Conservation (phyloP, 2,888 invertebrate species). For the Callyntrura sp. region DNA sequence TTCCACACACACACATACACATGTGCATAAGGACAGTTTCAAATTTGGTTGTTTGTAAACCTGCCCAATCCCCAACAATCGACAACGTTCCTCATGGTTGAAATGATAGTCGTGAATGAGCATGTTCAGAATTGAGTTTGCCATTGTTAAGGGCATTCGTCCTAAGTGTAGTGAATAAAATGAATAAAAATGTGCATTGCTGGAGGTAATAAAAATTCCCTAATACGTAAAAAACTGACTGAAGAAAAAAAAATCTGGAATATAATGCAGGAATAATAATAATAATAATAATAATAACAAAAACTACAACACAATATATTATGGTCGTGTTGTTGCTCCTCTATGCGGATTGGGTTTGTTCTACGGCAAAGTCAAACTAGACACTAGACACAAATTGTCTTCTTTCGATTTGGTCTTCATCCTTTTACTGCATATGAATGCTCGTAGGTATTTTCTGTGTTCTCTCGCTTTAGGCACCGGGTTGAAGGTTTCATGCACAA, state of each 20-base stretch:
- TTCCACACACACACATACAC: conserved; percentile 6
- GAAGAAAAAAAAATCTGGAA: conserved; percentile 35
- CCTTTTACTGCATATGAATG: conserved; percentile 26
- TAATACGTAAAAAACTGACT: conserved; percentile 53
- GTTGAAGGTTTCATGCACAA: conserved; percentile 62
- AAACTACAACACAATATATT: not conserved
- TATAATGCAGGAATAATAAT: conserved; percentile 48
- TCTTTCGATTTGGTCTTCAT: conserved; percentile 21
- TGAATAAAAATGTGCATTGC: conserved; percentile 38
- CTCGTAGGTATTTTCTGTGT: conserved; percentile 27
- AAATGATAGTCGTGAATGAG: not conserved
- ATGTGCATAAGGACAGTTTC: conserved; percentile 37
- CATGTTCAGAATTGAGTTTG: not conserved
- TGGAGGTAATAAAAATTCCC: conserved; percentile 70
- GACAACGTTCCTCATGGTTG: not conserved
- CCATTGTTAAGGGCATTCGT: not conserved
- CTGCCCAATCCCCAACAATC: conserved; percentile 1
- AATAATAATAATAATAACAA: conserved; percentile 36
- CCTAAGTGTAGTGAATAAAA: not conserved
- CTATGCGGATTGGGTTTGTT: not conserved
- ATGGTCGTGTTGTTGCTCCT: conserved; percentile 1
- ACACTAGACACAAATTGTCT: not conserved
- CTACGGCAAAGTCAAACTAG: not conserved
- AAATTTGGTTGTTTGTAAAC: conserved; percentile 41
- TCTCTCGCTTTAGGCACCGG: conserved; percentile 66